phyloP scores from a whole-genome alignment of 1,140 invertebrate species.

The Drosophila suzukii region DNA sequence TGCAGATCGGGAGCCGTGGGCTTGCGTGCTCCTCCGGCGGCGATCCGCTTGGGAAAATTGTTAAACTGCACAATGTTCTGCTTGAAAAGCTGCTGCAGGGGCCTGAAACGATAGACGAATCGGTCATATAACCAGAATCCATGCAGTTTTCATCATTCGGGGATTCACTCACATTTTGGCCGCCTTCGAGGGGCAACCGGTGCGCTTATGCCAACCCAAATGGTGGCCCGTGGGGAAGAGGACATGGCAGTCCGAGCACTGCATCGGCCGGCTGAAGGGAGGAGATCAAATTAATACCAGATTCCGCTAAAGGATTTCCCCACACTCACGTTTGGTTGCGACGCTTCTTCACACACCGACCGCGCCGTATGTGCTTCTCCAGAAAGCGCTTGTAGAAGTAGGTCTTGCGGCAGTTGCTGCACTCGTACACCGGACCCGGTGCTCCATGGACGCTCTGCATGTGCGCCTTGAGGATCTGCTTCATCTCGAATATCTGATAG shows the following conservation, averaged over 20 bases:
- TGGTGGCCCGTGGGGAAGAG: constrained; percentile 83
- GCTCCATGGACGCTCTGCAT: constrained; percentile 81
- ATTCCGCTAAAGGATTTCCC: background rate
- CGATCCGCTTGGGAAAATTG: constrained; percentile 77
- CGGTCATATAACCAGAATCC: background rate
- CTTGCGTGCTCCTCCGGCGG: constrained; percentile 53
- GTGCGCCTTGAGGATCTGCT: constrained; percentile 80
- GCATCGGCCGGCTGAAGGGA: constrained; percentile 74
- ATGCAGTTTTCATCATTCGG: too few relatives aligned
- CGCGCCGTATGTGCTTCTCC: constrained; percentile 79
- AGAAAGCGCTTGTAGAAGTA: constrained; percentile 83
- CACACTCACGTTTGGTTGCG: constrained; percentile 80
- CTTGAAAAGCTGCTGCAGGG: constrained; percentile 80
- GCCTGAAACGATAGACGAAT: constrained; percentile 34
- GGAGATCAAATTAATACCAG: background rate
- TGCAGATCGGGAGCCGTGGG: constrained; percentile 56
- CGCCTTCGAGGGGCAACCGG: constrained; percentile 80
- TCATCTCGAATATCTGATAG: constrained; percentile 79
- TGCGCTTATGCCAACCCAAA: constrained; percentile 82
- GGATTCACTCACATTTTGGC: constrained; percentile 71
- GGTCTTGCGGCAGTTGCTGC: constrained; percentile 80
- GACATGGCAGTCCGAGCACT: constrained; percentile 82
- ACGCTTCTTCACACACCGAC: constrained; percentile 83
- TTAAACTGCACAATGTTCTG: constrained; percentile 83
- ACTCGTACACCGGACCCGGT: constrained; percentile 78